These are phyloP conservation scores for Calephelis perditalis DNA, from an alignment of 2,888 invertebrate genomes.

Conservation along the genomic window DNA sequence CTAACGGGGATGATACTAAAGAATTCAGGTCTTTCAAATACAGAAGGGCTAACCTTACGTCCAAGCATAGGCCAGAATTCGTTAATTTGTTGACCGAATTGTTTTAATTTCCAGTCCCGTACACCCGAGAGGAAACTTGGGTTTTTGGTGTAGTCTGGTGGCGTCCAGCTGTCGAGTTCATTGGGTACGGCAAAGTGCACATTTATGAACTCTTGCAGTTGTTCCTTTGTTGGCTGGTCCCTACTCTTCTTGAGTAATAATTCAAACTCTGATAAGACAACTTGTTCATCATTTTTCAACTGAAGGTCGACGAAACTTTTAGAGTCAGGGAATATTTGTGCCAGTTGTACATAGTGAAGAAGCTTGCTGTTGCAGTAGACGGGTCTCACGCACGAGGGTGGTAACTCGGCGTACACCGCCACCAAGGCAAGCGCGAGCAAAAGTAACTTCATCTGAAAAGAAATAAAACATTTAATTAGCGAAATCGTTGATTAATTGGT, in stretches of 20 bases:
- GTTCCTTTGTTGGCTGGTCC: slow-evolving; percentile 60
- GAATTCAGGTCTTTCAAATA: slow-evolving; percentile 71
- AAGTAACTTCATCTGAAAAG: slow-evolving; percentile 17
- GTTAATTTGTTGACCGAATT: slow-evolving; percentile 81
- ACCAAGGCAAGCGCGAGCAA: slow-evolving; percentile 11
- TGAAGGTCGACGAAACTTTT: slow-evolving; percentile 92
- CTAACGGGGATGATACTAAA: slow-evolving; percentile 83
- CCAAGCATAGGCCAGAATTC: slow-evolving; percentile 81
- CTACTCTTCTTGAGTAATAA: slow-evolving; percentile 69
- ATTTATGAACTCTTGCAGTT: slow-evolving; percentile 75
- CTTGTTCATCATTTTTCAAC: slow-evolving; percentile 77
- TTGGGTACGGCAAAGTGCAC: slow-evolving; percentile 76
- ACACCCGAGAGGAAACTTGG: slow-evolving; percentile 80
- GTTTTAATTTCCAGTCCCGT: slow-evolving; percentile 70
- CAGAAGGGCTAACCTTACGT: slow-evolving; percentile 78
- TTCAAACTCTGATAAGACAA: slow-evolving; percentile 77
- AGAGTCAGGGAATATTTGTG: slow-evolving; percentile 83
- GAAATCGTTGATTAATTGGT: too few relatives aligned
- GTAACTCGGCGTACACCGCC: slow-evolving; percentile 36
- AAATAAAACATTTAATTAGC: background rate
- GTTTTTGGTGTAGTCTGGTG: slow-evolving; percentile 74
- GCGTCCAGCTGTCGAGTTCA: slow-evolving; percentile 80
- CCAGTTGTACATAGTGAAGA: slow-evolving; percentile 84
- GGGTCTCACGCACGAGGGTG: slow-evolving; percentile 72
- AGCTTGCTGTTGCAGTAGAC: slow-evolving; percentile 87